Evolutionary conservation across 1,140 invertebrate species (phyloP).

Genomic region (Drosophila pandora): DNA sequence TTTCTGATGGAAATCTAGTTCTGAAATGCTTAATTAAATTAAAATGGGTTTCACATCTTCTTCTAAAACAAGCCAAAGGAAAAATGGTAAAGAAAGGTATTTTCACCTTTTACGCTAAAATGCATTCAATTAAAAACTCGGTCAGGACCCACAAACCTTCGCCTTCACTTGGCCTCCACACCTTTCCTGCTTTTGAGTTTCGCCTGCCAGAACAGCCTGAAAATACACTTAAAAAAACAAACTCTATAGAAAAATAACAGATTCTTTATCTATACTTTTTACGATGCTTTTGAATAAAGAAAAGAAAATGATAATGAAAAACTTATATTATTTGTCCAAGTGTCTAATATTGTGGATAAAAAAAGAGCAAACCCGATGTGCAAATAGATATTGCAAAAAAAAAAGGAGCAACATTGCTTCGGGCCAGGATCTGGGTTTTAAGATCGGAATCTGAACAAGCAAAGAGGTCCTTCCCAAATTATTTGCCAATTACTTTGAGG

Average conservation of each 20-base stretch:
- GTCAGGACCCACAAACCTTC: constrained; percentile 16
- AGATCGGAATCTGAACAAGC: constrained; percentile 9
- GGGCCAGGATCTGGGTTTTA: constrained; percentile 40
- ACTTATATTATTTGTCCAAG: not conserved
- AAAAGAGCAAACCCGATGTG: constrained; percentile 36
- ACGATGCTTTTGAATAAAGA: too few species aligned
- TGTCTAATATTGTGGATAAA: not conserved
- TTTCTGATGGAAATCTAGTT: too few species aligned
- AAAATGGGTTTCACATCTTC: too few species aligned
- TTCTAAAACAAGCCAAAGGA: too few species aligned
- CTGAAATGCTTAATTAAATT: too few species aligned
- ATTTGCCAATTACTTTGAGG: constrained; percentile 69
- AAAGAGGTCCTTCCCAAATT: constrained; percentile 48
- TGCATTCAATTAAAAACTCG: constrained; percentile 79
- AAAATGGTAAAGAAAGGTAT: constrained; percentile 28
- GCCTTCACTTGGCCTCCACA: constrained; percentile 14
- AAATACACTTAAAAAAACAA: constrained; percentile 9
- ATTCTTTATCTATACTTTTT: not conserved
- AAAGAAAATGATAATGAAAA: too few species aligned
- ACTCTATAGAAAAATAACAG: not conserved
- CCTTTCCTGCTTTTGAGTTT: constrained; percentile 31
- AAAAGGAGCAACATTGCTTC: constrained; percentile 64
- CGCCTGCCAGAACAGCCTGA: constrained; percentile 54
- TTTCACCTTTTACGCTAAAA: constrained; percentile 75
- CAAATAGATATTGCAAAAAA: constrained; percentile 48